phyloP scores from a whole-genome alignment of 2,113 vertebrate species.

The Pungitius pungitius region DNA sequence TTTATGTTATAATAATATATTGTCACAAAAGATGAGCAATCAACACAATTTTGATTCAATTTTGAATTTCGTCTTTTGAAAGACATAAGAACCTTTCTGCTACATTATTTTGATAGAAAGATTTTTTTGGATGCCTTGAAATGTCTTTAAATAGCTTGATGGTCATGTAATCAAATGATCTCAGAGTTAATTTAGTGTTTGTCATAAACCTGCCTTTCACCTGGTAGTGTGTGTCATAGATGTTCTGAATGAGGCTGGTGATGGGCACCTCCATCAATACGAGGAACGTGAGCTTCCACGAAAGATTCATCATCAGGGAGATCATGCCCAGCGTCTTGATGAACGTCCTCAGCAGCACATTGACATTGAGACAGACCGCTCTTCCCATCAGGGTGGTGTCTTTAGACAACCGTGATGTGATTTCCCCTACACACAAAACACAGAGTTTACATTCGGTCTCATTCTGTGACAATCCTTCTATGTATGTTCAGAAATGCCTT shows the following conservation, averaged over 20 bases:
- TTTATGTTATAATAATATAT: background rate
- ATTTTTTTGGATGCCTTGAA: background rate
- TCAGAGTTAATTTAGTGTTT: background rate
- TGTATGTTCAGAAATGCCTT: background rate
- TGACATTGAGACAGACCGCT: conserved; percentile 82
- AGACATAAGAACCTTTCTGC: background rate
- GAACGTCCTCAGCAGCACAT: conserved; percentile 83
- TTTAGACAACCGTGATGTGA: conserved; percentile 81
- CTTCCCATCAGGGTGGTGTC: conserved; percentile 82
- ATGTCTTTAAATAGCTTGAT: no score
- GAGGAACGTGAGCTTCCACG: conserved; percentile 84
- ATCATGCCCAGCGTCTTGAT: conserved; percentile 82
- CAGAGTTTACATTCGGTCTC: background rate
- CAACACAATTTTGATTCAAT: background rate
- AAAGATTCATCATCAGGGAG: conserved; percentile 83
- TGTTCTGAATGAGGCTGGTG: conserved; percentile 70
- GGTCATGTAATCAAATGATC: background rate
- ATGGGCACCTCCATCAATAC: conserved; percentile 82
- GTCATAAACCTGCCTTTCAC: conserved; percentile 60
- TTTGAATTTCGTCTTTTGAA: background rate
- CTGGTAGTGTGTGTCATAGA: conserved; percentile 79
- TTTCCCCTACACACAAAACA: conserved; percentile 77
- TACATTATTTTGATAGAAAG: background rate
- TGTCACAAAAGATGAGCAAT: background rate
- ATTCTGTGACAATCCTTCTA: no score